Base-by-base conservation (phyloP, 2,888 invertebrate genomes). In the Melanostoma scalare region DNA sequence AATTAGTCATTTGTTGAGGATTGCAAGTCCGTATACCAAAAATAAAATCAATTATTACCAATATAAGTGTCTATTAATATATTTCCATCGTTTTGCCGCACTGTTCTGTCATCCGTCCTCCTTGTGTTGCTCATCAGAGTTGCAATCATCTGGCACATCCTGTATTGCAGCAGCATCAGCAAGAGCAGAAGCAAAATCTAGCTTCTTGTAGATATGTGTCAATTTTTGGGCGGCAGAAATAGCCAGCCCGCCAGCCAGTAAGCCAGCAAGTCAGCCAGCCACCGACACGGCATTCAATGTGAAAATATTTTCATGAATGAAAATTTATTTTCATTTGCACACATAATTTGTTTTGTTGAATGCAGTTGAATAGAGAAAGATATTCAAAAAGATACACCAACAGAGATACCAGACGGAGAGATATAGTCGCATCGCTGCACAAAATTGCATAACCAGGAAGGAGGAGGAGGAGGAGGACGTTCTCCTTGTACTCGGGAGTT, bases 301-400 rank as follows among this genome's bases (percentile, higher is more conserved):
- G 60, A 84, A 84, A 84, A 84, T 84, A 79, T 84, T 84, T 79
- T 84, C 84, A 84, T 84, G 84, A 84, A 84, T 84, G 84, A 84
- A 84, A 82, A 84, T 79, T 84, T 79, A 84, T 84, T 84, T 84
- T 79, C 71, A 79, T 84, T 84, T 84, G 79, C 79, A 74, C 74
- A 79, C 69, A 84, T 84, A 84, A 84, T 84, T 75, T 84, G 79
- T 84, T 74, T 78, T 78, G 65, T 65, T 44, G 60, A 58, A 50
- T 63, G 56, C 71, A 78, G 72, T 72, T 78, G 72, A 42, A 76
- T 76, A 40, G 42, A 63, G 55, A 74, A 55, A 36, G 44, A 35
- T 42, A 20, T 20, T 20, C 20, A 20, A 20, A 20, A 20, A 20
- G 20, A 20, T 20, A 20, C 20, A 20, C 20, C 20, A 20, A 48